phyloP scores from a whole-genome alignment of 2,888 invertebrate genomes.

The Anthrax anthrax region DNA sequence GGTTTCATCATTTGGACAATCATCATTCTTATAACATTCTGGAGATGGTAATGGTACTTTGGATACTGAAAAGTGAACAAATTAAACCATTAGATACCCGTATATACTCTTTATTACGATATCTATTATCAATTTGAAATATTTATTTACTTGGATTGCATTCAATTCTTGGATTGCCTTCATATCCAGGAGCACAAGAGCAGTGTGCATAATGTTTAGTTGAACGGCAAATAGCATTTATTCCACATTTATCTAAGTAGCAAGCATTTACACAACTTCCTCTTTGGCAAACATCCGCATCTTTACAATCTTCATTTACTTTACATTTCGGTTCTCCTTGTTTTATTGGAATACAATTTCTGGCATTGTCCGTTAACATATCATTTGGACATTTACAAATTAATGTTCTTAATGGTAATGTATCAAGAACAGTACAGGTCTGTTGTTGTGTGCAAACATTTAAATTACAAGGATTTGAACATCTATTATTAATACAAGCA shows the following conservation, averaged over 20 bases:
- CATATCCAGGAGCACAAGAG: conserved; percentile 60
- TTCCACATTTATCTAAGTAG: conserved; percentile 59
- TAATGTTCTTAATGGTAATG: conserved; percentile 65
- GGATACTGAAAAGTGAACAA: conserved; percentile 15
- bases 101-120: no score
- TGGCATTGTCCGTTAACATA: conserved; percentile 56
- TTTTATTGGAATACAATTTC: conserved; percentile 50
- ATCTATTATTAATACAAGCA: conserved; percentile 63
- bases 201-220: conserved; percentile 63
- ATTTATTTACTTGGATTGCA: conserved; percentile 45
- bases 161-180: conserved; percentile 64
- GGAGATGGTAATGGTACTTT: conserved; percentile 30
- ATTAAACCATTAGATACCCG: no score
- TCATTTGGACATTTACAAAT: conserved; percentile 78
- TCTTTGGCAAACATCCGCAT: conserved; percentile 57
- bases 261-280: conserved; percentile 71
- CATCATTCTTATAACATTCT: conserved; percentile 65
- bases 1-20: conserved; percentile 58
- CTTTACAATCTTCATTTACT: conserved; percentile 58
- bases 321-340: conserved; percentile 44
- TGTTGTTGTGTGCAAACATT: conserved; percentile 65
- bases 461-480: conserved; percentile 62
- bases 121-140: no score
- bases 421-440: conserved; percentile 63
- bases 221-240: conserved; percentile 69